Conservation (phyloP, 2,888 invertebrate genomes). For the Polymixis flavicincta region DNA sequence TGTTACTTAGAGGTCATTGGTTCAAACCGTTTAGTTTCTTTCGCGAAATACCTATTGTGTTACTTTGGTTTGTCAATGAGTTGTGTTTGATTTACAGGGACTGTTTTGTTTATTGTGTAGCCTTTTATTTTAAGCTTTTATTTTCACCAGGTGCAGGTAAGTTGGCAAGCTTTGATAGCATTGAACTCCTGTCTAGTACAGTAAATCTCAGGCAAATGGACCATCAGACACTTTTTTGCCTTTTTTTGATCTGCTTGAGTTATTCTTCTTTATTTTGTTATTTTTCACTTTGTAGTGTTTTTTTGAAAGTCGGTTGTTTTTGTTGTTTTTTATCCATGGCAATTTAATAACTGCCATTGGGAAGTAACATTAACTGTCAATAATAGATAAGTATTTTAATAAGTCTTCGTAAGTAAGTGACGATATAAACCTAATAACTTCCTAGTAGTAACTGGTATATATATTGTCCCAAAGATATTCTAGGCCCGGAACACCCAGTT, state of each 20-base stretch:
- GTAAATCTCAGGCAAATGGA: too few relatives aligned
- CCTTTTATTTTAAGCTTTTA: not conserved
- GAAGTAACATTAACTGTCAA: not conserved
- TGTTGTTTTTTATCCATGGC: not conserved
- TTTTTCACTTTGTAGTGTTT: too few relatives aligned
- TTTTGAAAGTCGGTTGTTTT: too few relatives aligned
- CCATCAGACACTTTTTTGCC: too few relatives aligned
- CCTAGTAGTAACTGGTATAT: too few relatives aligned
- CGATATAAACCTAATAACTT: too few relatives aligned
- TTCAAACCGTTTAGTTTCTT: constrained; percentile 18
- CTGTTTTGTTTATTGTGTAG: not conserved
- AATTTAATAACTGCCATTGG: not conserved
- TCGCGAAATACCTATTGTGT: not conserved
- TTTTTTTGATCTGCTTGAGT: too few relatives aligned
- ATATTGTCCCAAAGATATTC: not conserved
- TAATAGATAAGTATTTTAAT: not conserved
- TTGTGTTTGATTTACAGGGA: not conserved
- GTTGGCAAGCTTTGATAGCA: not conserved
- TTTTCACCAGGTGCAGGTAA: not conserved
- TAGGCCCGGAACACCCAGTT: not conserved
- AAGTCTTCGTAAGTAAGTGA: too few relatives aligned
- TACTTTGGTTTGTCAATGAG: constrained; percentile 17
- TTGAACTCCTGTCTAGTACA: not conserved
- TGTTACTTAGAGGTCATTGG: constrained; percentile 43
- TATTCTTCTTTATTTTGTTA: too few relatives aligned